Evolutionary conservation across 2,797 vertebrate species (phyloP).

Genomic region (Pipistrellus pipistrellus): DNA sequence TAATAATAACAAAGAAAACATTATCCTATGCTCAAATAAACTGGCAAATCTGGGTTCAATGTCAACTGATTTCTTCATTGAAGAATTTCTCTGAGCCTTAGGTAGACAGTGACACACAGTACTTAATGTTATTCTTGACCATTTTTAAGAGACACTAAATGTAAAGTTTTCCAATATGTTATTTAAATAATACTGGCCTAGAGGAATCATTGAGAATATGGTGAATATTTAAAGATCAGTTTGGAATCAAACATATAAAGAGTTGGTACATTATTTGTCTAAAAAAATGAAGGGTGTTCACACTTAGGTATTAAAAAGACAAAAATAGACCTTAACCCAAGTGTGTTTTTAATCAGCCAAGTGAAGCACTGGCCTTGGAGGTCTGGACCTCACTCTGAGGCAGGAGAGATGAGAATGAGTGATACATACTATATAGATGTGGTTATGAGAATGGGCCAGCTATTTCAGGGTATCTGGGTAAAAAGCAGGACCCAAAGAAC

Average conservation of each 20-base stretch:
- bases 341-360: background rate
- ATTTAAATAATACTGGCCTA: background rate
- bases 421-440: background rate
- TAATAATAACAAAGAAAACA: background rate
- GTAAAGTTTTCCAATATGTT: background rate
- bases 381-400: background rate
- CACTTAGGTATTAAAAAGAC: background rate
- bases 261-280: no score
- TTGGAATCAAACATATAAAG: background rate
- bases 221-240: background rate
- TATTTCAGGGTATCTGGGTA: background rate
- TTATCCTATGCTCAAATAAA: background rate
- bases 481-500: background rate
- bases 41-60: background rate
- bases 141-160: background rate
- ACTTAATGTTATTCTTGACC: background rate
- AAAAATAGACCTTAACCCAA: background rate
- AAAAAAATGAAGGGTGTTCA: background rate
- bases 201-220: background rate
- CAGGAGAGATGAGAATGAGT: background rate
- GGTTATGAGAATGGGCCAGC: no score
- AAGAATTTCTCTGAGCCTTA: background rate
- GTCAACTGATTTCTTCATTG: background rate
- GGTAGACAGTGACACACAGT: background rate
- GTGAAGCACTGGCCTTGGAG: background rate